Base-by-base conservation (phyloP, 2,888 invertebrate genomes). In the Trilocha varians region DNA sequence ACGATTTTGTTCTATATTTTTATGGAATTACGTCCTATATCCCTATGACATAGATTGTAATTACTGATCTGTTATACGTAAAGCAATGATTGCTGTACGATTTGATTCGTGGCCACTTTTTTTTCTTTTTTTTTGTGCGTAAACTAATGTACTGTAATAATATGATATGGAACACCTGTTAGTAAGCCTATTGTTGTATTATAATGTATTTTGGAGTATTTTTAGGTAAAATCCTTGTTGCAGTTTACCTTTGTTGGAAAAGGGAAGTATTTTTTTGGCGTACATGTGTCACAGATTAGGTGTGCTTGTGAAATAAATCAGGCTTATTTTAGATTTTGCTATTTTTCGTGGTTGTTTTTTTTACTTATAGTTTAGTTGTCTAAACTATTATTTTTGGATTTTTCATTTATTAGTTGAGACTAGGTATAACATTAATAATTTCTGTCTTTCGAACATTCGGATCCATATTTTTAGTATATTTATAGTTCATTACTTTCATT, bases 1-100 rank as follows among this genome's bases (percentile, higher is more conserved):
- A 46, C 53, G 48, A 78, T 54, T 61, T 55, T 71, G 46, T 47
- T 45, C 62, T 49, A 55, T 76, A 65, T 37, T 1, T 2, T 40
- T 40, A 38, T 43, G 36, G 5, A 0, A 9, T 49, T 64, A 65
- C 48, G 58, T 62, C 63, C 40, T 46, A 56, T 57, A 65, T 65
- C 71, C 38, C 46, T 9, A 43, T 47, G 40, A 34, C 32, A 33
- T 4, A 11, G 32, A 43, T 49, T 38, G 55, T 74, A 70, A 76
- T 74, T 72, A 72, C 68, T 69, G 67, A 77, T 74, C 74, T 77
- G 72, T 78, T 73, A 71, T 73, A 73, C 77, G 74, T 70, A 73
- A 69, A 70, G 77, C 77, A 83, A 79, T 83, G 75, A 82, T 79
- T 85, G 84, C 84, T 80, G 82, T 84, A 78, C 70, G 80, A 84